phyloP scores from a whole-genome alignment of 2,888 invertebrate genomes.

The Cephus pygmeus region DNA sequence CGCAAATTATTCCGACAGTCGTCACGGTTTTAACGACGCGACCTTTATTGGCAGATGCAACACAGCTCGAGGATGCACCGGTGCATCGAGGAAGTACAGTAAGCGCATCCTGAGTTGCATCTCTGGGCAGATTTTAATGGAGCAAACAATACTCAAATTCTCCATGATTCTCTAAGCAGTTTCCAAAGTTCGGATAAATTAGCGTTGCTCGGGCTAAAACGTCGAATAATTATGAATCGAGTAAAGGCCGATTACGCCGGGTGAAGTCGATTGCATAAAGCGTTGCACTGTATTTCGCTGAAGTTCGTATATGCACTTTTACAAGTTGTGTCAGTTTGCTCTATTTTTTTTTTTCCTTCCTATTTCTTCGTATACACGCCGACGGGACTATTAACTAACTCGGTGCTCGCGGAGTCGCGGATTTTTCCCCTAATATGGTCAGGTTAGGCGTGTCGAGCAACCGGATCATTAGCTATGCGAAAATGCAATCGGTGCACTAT shows the following conservation, averaged over 20 bases:
- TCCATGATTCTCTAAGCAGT: not conserved
- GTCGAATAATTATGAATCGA: conserved; percentile 49
- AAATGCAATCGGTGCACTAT: conserved; percentile 53
- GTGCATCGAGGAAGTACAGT: no score
- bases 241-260: conserved; percentile 38
- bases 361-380: no score
- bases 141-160: no score
- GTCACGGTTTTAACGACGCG: no score
- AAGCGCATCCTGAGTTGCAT: no score
- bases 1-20: no score
- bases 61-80: no score
- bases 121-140: no score
- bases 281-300: conserved; percentile 13
- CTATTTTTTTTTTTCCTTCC: conserved; percentile 27
- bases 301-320: no score
- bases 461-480: conserved; percentile 43
- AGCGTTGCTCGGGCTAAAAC: not conserved
- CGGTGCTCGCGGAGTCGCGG: conserved; percentile 20
- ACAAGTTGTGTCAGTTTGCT: no score
- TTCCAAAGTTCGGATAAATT: conserved; percentile 17
- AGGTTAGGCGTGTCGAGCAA: conserved; percentile 34
- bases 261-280: conserved; percentile 41
- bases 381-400: not conserved
- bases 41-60: no score
- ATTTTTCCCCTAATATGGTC: conserved; percentile 58